Evolutionary conservation across 2,113 vertebrate genomes (phyloP).

Genomic region (Terrapene triunguis): DNA sequence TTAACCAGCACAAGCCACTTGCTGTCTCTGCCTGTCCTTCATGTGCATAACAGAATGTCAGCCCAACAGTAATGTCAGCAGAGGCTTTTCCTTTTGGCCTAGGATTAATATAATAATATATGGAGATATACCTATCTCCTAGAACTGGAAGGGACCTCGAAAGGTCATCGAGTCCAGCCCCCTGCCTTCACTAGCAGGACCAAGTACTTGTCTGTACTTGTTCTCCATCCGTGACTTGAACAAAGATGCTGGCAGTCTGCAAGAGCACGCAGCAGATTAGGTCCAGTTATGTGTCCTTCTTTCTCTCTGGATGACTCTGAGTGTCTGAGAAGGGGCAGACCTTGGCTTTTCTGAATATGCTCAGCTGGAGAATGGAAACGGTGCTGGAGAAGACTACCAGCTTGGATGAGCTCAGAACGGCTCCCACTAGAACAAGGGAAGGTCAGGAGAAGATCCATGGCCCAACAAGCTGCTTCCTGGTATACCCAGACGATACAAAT

Average conservation of each 20-base stretch:
- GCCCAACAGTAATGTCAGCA: constrained; percentile 3
- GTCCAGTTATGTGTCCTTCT: background rate
- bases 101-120: background rate
- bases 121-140: no score
- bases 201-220: background rate
- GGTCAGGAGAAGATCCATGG: background rate
- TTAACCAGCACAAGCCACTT: background rate
- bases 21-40: background rate
- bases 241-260: background rate
- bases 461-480: background rate
- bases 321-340: background rate
- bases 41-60: background rate
- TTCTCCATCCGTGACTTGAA: background rate
- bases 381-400: background rate
- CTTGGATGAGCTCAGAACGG: constrained; percentile 11
- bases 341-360: background rate
- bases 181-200: no score
- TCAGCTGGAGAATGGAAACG: background rate
- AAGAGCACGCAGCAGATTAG: background rate
- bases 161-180: no score
- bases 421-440: background rate
- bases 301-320: constrained; percentile 26
- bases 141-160: no score
- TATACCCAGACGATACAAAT: no score
- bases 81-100: constrained; percentile 12